These are phyloP conservation scores for Toxotes chatareus DNA, from an alignment of 2,113 vertebrate genomes.

Conservation along the genomic window DNA sequence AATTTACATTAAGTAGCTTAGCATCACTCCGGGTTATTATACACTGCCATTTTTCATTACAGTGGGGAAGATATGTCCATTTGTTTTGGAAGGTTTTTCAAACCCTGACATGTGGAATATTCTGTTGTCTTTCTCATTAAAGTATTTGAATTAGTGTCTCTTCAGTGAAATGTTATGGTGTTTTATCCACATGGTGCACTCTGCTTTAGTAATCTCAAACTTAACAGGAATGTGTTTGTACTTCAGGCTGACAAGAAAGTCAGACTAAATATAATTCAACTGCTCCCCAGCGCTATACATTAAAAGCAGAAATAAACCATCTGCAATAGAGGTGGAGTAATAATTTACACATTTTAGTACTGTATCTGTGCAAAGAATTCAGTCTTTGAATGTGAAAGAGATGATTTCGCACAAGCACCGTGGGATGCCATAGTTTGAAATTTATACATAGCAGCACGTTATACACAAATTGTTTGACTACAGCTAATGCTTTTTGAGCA, in stretches of 20 bases:
- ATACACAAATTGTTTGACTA: no score
- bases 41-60: constrained; percentile 64
- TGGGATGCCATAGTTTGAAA: no score
- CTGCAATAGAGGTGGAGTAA: neutral
- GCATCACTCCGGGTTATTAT: constrained; percentile 68
- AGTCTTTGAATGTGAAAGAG: no score
- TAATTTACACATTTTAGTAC: neutral
- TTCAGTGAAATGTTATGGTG: constrained; percentile 43
- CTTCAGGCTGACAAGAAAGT: constrained; percentile 60
- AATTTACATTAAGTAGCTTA: constrained; percentile 82
- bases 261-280: constrained; percentile 54
- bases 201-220: constrained; percentile 54
- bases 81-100: constrained; percentile 50
- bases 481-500: no score
- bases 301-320: constrained; percentile 36
- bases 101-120: constrained; percentile 55
- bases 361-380: no score
- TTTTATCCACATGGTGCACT: constrained; percentile 48
- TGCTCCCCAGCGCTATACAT: constrained; percentile 15
- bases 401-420: no score
- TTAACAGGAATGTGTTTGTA: constrained; percentile 47
- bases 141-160: constrained; percentile 55
- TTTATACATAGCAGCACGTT: neutral
- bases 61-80: constrained; percentile 58
- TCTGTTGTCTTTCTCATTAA: constrained; percentile 45